Evolutionary conservation across 2,797 vertebrate species (phyloP), one percentile per base, ranked within the genome.

Genomic region (Crypturellus tataupa): DNA sequence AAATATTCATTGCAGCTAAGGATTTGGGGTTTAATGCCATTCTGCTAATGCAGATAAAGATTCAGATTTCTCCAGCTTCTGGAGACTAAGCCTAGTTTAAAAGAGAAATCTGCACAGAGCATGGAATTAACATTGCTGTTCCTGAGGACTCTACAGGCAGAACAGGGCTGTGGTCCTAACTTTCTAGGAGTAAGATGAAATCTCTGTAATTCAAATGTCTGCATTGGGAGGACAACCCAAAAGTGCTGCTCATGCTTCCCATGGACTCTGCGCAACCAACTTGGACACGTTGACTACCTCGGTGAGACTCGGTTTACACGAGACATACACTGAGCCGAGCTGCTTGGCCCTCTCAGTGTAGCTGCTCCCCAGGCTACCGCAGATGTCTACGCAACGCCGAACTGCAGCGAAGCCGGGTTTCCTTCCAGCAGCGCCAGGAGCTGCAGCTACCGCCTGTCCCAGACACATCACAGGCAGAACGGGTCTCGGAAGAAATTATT

Each of bases 31-130:
- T 80, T 89, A 89, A 92, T 83, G 79, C 80, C 21, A 10, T 78
- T 77, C 75, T 87, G 68, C 64, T 85, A 87, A 85, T 39, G 60
- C 55, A 95, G 89, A 93, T 75, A 90, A 89, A 94, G 72, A 93
- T 73, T 87, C 86, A 63, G 79, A 89, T 85, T 94, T 83, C 67
- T 51, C 84, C 58, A 63, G 72, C 59, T 93, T 85, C 55, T 78
- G 20, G 8, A 95, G 59, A 85, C 46, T 69, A 85, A 90, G 70
- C n/a, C 46, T 10, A 2, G 49, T 86, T 92, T 92, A 86, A 88
- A 82, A 79, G 39, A 91, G 60, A 95, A 94, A 93, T 79, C 69
- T 68, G 62, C 24, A 83, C 31, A 83, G 33, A 58, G 37, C 29
- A 83, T n/a, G 46, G 37, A 46, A 75, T 27, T 69, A 75, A 68